Base-by-base conservation (phyloP, 2,888 invertebrate genomes). In the Oscheius onirici region DNA sequence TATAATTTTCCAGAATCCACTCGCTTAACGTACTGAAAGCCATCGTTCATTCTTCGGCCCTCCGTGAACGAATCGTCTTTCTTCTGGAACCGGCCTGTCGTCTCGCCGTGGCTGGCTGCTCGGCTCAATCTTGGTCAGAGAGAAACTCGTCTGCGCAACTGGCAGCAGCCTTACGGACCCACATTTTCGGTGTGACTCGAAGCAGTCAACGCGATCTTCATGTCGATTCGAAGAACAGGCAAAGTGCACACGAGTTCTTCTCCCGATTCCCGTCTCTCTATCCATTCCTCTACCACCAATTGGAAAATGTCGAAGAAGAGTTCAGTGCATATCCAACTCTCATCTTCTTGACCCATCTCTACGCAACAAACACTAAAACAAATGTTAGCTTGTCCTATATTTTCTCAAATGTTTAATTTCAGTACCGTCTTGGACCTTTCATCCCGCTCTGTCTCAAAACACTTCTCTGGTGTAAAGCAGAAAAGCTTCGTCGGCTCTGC, bases 21-120 rank as follows among this genome's bases (percentile, higher is more conserved):
- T 91, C 93, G n/a, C 88, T 94, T 82, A 95, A 97, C 88, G 93
- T 95, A 67, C 89, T 96, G 78, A 90, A 95, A 78, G 92, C 93
- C 0, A 88, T 97, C 49, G 93, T 92, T 87, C 91, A 93, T 43
- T 92, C 93, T 88, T 91, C 93, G 2, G 91, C 92, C 77, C 90
- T 97, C 49, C 92, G 92, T 15, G 93, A 93, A 74, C 89, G 91
- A 72, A 91, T 80, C 17, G 55, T 72, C 1, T 76, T 75, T n/a
- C 71, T 72, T 8, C 63, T 83, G 43, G 79, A 81, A 63, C 17
- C 41, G n/a, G 41, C 73, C 34, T 65, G 77, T n/a, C 52, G 22
- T 20, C 71, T 75, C 5, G 72, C 79, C 0, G 71, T 79, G 2
- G 49, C 68, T 2, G 74, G 73, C 1, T 84, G 81, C 46, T 70